Conservation (phyloP, 1,140 invertebrate genomes). For the Trachymyrmex septentrionalis region DNA sequence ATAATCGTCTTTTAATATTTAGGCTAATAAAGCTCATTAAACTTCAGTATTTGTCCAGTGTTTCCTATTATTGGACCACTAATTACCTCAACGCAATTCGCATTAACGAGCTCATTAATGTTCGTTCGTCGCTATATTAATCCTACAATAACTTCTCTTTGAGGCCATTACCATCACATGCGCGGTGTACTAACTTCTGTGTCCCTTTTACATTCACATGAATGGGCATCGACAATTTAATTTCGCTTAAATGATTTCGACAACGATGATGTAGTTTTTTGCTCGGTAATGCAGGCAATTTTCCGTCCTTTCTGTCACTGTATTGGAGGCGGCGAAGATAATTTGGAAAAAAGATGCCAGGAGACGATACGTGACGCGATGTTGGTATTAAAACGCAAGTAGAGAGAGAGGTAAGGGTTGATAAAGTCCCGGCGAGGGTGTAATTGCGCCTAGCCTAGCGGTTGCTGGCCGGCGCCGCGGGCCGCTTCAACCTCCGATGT, state of each 20-base stretch:
- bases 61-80: background rate
- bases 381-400: conserved; percentile 39
- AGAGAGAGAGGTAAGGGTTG: conserved; percentile 32
- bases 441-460: conserved; percentile 35
- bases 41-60: background rate
- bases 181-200: background rate
- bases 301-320: background rate
- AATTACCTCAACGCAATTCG: conserved; percentile 30
- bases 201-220: background rate
- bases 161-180: background rate
- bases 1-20: conserved; percentile 7
- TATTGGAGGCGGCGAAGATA: background rate
- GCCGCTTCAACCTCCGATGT: conserved; percentile 65
- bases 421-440: conserved; percentile 38
- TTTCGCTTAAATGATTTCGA: conserved; percentile 12
- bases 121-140: conserved; percentile 25
- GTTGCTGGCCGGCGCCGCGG: conserved; percentile 42
- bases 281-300: background rate
- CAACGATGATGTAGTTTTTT: background rate
- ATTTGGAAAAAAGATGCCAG: background rate
- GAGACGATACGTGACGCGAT: conserved; percentile 29
- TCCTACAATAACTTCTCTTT: conserved; percentile 11
- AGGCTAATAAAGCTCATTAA: background rate
- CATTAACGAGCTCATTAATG: conserved; percentile 40
- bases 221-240: conserved; percentile 23